Conservation (phyloP, 2,113 vertebrate genomes). For the Leucoraja erinaceus region DNA sequence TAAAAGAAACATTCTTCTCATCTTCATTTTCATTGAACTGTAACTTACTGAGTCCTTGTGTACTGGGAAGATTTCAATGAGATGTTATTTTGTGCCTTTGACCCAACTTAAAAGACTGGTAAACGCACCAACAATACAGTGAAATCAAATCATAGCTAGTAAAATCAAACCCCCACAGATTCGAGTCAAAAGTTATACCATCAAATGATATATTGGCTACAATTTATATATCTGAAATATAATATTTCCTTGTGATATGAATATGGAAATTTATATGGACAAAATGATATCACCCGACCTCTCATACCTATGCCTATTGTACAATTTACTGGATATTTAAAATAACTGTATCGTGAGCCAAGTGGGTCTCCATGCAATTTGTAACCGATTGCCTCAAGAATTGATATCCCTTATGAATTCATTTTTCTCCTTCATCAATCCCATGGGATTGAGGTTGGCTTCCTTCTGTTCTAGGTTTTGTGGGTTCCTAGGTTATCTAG, state of each 20-base stretch:
- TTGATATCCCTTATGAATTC: neutral
- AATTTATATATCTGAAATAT: neutral
- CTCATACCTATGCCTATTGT: neutral
- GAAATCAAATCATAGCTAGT: no score
- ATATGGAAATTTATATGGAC: neutral
- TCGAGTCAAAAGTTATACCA: no score
- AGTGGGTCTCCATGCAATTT: no score
- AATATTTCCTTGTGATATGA: neutral
- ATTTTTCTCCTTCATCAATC: neutral
- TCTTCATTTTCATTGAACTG: no score
- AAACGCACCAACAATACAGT: no score
- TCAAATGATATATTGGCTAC: neutral
- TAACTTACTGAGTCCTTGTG: neutral
- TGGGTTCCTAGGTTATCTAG: no score
- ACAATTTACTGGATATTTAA: neutral
- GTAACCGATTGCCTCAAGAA: neutral
- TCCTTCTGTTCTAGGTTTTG: no score
- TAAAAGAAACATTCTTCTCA: neutral
- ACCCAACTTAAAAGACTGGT: neutral
- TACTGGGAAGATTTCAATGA: neutral
- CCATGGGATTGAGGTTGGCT: no score
- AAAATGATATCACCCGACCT: neutral
- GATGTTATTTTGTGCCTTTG: neutral
- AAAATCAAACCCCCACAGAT: no score
- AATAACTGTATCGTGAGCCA: neutral